phyloP scores from a whole-genome alignment of 2,888 invertebrate species.

The Clivina fossor region DNA sequence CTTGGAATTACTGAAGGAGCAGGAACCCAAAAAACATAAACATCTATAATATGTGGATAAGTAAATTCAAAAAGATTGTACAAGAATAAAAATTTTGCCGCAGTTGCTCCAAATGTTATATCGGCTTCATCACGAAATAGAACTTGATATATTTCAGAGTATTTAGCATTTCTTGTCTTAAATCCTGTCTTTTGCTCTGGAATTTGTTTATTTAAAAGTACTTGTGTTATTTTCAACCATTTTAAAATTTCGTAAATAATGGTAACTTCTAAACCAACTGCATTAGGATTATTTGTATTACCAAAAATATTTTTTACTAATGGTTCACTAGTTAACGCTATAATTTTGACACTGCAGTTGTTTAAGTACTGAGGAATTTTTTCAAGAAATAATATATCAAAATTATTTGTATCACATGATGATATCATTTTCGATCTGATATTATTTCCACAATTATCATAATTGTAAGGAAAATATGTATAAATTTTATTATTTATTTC shows the following conservation, averaged over 20 bases:
- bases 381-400: slow-evolving; percentile 4
- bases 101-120: slow-evolving; percentile 1
- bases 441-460: slow-evolving; percentile 8
- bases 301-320: slow-evolving; percentile 7
- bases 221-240: slow-evolving; percentile 9
- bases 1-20: not conserved
- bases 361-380: slow-evolving; percentile 15
- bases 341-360: slow-evolving; percentile 1
- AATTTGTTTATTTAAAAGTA: not conserved
- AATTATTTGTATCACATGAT: too few relatives aligned
- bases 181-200: not conserved
- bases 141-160: not conserved
- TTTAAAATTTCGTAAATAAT: slow-evolving; percentile 4
- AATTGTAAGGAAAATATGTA: slow-evolving; percentile 14
- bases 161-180: not conserved
- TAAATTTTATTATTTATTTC: not conserved
- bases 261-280: slow-evolving; percentile 9
- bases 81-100: not conserved
- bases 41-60: slow-evolving; percentile 1
- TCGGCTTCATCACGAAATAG: slow-evolving; percentile 1
- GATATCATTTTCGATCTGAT: not conserved
- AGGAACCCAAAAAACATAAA: slow-evolving; percentile 8
- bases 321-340: not conserved
- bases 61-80: not conserved
- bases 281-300: not conserved